Evolutionary conservation across 1,140 invertebrate genomes (phyloP), one percentile per base, ranked within the genome.

Genomic region (Diabrotica undecimpunctata): DNA sequence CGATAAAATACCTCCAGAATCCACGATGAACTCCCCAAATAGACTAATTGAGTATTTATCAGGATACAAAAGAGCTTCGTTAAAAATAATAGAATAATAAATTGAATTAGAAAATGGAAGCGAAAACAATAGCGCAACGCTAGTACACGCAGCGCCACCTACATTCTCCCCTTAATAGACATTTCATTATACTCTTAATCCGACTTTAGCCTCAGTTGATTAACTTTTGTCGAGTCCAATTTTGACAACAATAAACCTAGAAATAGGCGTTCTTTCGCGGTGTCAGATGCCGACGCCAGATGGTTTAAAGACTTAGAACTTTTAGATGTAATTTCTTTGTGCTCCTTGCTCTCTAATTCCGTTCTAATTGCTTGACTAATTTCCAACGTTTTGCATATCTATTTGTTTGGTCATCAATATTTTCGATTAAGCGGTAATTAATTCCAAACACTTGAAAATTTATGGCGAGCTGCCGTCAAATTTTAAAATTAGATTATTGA

Each of bases 81-180:
- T 65, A 67, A 70, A 70, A 70, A 70, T 67, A 70, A 70, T 70
- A 65, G 68, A 70, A 71, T 71, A 71, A 71, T 71, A 69, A 71
- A 71, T 71, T 69, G 66, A 71, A 71, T 71, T 67, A 65, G 67
- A 69, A 71, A 64, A 61, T 71, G 67, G 67, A 37, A 46, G 51
- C 39, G 13, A 62, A 52, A 12, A 65, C 61, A 58, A 69, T 69
- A 60, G 36, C 54, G 57, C 61, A 35, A 46, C 8, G 41, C n/a
- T 46, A n/a, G 57, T 14, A 54, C 53, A 58, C 60, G 56, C 61
- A 54, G 54, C 61, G 69, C 57, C 62, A 55, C 50, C 60, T 62
- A 46, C 63, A 54, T 55, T 63, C 51, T 57, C 61, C 36, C 61
- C 64, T 72, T 71, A 72, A 72, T 72, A 70, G 71, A 71, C 38